Percentiles rank a stretch among this genome's conserved stretches.
Evolutionary conservation across 2,113 vertebrate species (phyloP).

Genomic region (Daphoenositta chrysoptera): DNA sequence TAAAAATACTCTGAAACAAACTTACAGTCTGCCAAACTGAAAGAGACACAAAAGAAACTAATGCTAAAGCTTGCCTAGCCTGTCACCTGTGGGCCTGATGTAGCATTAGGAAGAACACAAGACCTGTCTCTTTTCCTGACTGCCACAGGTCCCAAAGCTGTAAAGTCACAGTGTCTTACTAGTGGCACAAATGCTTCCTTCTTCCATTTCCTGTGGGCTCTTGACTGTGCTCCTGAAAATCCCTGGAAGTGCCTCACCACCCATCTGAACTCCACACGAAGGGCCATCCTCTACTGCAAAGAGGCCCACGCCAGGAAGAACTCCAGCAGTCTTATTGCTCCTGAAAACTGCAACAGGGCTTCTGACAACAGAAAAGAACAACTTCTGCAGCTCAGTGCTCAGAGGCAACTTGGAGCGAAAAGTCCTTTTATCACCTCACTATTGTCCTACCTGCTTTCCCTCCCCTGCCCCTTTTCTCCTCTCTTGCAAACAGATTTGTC

Average conservation of each 20-base stretch:
- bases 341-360: background rate
- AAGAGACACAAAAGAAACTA: background rate
- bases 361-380: background rate
- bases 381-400: background rate
- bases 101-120: background rate
- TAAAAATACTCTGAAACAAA: background rate
- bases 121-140: background rate
- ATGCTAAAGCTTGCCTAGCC: background rate
- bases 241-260: background rate
- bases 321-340: background rate
- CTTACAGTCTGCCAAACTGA: background rate
- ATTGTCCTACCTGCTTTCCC: background rate
- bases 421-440: background rate
- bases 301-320: accelerated
- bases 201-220: background rate
- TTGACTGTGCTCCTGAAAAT: background rate
- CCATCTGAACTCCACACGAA: background rate
- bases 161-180: background rate
- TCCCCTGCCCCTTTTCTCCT: background rate
- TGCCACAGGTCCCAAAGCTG: background rate
- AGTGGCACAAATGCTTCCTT: background rate
- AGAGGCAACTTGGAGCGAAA: background rate
- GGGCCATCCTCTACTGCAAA: background rate
- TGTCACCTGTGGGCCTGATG: background rate
- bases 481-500: background rate